These are phyloP conservation scores for Phymorhynchus buccinoides DNA, from an alignment of 1,140 invertebrate genomes.

Conservation along the genomic window DNA sequence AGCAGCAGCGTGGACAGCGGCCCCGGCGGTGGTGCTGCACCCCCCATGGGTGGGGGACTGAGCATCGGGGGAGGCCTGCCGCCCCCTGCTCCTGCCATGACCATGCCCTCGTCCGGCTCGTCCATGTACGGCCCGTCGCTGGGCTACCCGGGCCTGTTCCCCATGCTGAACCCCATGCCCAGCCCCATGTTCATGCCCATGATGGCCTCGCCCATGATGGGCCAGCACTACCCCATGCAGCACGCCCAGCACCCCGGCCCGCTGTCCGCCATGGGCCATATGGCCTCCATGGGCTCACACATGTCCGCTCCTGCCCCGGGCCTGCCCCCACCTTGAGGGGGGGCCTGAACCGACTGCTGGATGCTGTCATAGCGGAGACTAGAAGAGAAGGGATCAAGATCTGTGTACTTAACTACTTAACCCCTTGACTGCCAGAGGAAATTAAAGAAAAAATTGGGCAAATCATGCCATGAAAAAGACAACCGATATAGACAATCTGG, in stretches of 20 bases:
- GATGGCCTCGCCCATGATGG: conserved; percentile 38
- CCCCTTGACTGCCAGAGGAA: not conserved
- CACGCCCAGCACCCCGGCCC: not conserved
- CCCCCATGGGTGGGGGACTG: not conserved
- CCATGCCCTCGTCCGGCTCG: not conserved
- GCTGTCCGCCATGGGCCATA: conserved; percentile 34
- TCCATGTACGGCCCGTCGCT: conserved; percentile 34
- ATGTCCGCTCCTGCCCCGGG: conserved; percentile 14
- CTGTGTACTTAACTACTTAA: not conserved
- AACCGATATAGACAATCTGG: too few species aligned
- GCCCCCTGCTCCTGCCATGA: not conserved
- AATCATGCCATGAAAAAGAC: too few species aligned
- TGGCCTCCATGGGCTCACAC: conserved; percentile 37
- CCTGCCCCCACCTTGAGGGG: conserved; percentile 18
- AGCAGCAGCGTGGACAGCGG: not conserved
- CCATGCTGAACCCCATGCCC: conserved; percentile 36
- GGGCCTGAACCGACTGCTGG: not conserved
- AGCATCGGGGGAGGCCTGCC: not conserved
- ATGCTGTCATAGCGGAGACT: too few species aligned
- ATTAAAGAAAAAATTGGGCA: too few species aligned
- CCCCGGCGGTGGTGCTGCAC: not conserved
- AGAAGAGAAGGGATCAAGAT: not conserved
- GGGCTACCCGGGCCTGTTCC: conserved; percentile 35
- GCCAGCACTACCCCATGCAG: conserved; percentile 40
- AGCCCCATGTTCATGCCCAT: conserved; percentile 36